Evolutionary conservation across 2,797 vertebrate genomes (phyloP), one percentile per base, ranked within the genome.

Genomic region (Poecile montanus): DNA sequence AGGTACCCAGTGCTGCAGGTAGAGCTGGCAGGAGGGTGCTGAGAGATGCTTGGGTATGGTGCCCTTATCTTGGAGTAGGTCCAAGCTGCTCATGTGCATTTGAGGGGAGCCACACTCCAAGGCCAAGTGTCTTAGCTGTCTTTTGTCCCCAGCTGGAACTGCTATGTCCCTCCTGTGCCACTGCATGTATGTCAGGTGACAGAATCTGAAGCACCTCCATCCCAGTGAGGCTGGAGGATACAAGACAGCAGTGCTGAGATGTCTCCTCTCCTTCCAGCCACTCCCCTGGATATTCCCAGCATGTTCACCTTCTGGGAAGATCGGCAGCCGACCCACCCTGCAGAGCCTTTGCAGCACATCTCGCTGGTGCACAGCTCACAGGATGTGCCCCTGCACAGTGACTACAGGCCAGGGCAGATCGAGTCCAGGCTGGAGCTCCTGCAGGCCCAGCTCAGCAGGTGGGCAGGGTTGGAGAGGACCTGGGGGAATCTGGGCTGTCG

Each of bases 371-470:
- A 98, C 45, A 97, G 96, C 40, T 79, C 97, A 0, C 97, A 92
- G 83, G 98, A 97, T 50, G 89, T 94, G 4, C 97, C 97, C 6
- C 93, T 94, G 34, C 97, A 98, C n/a, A 21, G 96, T 0, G 98
- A 98, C 87, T 96, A 96, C 68, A 97, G 98, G 78, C 97, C 98
- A 1, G 97, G 91, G 13, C 98, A 99, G 79, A 98, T 99, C 5
- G 98, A 99, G 88, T 98, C 98, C 91, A 98, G 99, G 54, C 97
- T 99, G 84, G 99, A 99, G 94, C 97, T 99, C 76, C 98, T 99
- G 85, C 99, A 99, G 97, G 98, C 98, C 16, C 99, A 99, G 96
- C 97, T 99, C 65, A 99, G 98, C 97, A 98, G 99, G 99, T 99
- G 89, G 85, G 94, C 66, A 73, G 60, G 72, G 53, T 6, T 78